These are phyloP conservation scores for Antigone vipio DNA, from an alignment of 2,113 vertebrate species.

Conservation along the genomic window DNA sequence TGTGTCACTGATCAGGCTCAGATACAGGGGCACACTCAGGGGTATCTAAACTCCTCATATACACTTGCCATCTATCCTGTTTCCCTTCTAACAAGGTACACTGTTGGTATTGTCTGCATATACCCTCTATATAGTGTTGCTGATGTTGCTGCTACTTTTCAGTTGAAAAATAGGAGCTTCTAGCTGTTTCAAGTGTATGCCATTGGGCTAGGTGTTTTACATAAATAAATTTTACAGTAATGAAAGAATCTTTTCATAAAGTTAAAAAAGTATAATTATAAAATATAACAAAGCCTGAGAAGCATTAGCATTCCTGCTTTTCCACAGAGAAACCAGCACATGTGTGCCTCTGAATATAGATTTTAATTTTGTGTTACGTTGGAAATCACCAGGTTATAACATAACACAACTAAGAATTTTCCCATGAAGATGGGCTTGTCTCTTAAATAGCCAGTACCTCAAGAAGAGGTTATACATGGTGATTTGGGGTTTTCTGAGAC, in stretches of 20 bases:
- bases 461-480: neutral
- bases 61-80: too few species aligned
- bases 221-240: neutral
- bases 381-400: neutral
- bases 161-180: neutral
- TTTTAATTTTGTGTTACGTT: neutral
- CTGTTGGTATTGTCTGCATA: fast-evolving
- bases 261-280: neutral
- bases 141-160: neutral
- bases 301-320: neutral
- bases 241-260: neutral
- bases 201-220: neutral
- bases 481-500: neutral
- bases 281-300: neutral
- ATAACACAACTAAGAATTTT: neutral
- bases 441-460: neutral
- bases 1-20: neutral
- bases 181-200: neutral
- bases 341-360: fast-evolving
- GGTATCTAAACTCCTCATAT: neutral
- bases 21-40: neutral
- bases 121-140: fast-evolving
- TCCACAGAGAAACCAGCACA: neutral
- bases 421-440: neutral
- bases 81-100: neutral